Conservation (phyloP, 2,797 vertebrate species). For the Micromesistius poutassou region DNA sequence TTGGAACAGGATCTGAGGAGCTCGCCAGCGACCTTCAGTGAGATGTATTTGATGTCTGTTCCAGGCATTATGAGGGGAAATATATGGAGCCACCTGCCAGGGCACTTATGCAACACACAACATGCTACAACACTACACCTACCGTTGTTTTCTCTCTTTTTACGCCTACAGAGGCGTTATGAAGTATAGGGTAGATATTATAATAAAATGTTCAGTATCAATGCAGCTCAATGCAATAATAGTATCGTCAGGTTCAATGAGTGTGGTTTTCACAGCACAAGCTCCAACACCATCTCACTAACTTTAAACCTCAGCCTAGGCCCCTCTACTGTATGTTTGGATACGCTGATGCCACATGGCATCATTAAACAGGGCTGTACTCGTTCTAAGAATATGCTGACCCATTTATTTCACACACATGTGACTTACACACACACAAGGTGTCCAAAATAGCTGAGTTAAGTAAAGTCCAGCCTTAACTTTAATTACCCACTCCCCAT, state of each 20-base stretch:
- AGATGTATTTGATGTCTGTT: background rate
- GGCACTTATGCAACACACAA: background rate
- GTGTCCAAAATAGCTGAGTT: constrained; percentile 57
- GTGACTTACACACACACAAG: constrained; percentile 50
- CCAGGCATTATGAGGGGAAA: constrained; percentile 10
- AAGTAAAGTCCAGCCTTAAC: constrained; percentile 38
- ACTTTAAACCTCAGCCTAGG: background rate
- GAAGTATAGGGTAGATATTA: too few relatives aligned
- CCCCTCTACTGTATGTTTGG: background rate
- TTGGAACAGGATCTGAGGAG: constrained; percentile 26
- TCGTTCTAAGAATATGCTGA: constrained; percentile 66
- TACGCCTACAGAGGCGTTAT: background rate
- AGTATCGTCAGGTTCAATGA: background rate
- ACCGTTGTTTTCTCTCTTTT: background rate
- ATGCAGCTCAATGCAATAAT: background rate
- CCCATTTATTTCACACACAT: constrained; percentile 46
- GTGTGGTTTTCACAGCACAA: background rate
- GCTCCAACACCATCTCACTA: background rate
- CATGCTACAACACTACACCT: background rate
- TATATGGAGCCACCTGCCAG: background rate
- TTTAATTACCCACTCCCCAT: constrained; percentile 39
- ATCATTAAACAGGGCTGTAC: constrained; percentile 42
- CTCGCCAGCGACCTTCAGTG: constrained; percentile 12
- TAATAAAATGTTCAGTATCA: background rate
- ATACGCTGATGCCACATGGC: constrained; percentile 16